phyloP scores from a whole-genome alignment of 2,113 vertebrate species.

The Hypanus sabinus region DNA sequence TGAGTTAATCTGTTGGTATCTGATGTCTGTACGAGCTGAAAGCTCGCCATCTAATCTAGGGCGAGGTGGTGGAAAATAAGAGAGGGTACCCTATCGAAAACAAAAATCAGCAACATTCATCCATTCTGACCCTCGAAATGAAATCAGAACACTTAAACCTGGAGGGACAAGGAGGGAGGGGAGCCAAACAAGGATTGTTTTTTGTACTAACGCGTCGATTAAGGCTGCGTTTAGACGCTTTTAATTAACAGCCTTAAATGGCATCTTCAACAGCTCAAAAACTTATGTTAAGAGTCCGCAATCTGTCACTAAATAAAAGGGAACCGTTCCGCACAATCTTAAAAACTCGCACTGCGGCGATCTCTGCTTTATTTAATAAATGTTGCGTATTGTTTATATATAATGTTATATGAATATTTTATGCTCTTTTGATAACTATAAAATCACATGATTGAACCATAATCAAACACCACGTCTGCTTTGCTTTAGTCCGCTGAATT shows the following conservation, averaged over 20 bases:
- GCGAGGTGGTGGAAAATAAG: not conserved
- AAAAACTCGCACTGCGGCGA: slow-evolving; percentile 30
- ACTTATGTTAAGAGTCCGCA: slow-evolving; percentile 9
- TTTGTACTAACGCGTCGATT: not conserved
- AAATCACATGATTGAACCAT: no score
- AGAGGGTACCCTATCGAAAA: not conserved
- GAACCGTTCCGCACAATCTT: not conserved
- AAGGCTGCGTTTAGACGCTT: not conserved
- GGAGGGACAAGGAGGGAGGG: not conserved
- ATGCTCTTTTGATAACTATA: not conserved
- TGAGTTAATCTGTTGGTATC: not conserved
- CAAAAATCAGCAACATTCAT: not conserved
- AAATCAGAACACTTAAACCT: not conserved
- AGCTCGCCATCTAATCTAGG: not conserved
- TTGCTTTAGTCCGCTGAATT: not conserved
- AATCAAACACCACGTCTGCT: not conserved
- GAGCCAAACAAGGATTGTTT: not conserved
- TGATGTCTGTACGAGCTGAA: not conserved
- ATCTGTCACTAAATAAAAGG: not conserved
- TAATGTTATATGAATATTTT: slow-evolving; percentile 25
- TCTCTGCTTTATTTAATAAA: slow-evolving; percentile 1
- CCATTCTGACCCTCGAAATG: not conserved
- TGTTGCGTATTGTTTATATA: slow-evolving; percentile 1
- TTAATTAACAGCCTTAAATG: not conserved
- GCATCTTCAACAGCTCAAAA: not conserved